Conservation (phyloP, 2,888 invertebrate genomes). For the Torymus aiolomorphi region DNA sequence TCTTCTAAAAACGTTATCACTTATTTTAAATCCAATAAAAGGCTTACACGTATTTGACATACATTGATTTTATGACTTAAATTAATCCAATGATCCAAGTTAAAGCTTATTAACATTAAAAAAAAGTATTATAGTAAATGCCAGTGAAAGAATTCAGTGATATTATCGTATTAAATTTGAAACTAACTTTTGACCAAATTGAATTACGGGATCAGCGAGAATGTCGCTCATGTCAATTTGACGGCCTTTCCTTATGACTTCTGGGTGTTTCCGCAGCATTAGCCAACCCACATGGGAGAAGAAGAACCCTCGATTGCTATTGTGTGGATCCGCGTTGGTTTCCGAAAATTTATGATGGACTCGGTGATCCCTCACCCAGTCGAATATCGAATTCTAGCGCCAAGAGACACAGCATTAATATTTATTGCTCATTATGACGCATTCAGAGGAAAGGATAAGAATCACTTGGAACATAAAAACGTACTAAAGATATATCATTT, state of each 20-base stretch:
- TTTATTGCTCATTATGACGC: no score
- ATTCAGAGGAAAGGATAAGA: no score
- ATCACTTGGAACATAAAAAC: no score
- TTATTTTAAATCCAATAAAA: no score
- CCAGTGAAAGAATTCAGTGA: not conserved
- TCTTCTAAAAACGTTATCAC: no score
- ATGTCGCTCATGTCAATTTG: constrained; percentile 90
- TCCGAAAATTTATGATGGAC: constrained; percentile 83
- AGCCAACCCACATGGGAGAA: constrained; percentile 97
- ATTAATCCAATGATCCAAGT: no score
- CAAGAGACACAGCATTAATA: constrained; percentile 31
- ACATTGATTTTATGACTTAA: no score
- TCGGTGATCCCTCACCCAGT: constrained; percentile 87
- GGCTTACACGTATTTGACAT: no score
- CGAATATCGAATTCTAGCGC: constrained; percentile 81
- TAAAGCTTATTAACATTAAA: not conserved
- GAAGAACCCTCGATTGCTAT: constrained; percentile 89
- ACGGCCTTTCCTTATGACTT: constrained; percentile 85
- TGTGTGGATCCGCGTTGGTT: constrained; percentile 89
- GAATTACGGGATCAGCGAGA: constrained; percentile 84
- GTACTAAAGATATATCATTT: no score
- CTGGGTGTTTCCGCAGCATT: constrained; percentile 91
- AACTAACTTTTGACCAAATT: constrained; percentile 84
- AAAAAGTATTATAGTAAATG: not conserved
- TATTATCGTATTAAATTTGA: constrained; percentile 5